Conservation (phyloP, 2,888 invertebrate genomes). For the Tethea ocularis region DNA sequence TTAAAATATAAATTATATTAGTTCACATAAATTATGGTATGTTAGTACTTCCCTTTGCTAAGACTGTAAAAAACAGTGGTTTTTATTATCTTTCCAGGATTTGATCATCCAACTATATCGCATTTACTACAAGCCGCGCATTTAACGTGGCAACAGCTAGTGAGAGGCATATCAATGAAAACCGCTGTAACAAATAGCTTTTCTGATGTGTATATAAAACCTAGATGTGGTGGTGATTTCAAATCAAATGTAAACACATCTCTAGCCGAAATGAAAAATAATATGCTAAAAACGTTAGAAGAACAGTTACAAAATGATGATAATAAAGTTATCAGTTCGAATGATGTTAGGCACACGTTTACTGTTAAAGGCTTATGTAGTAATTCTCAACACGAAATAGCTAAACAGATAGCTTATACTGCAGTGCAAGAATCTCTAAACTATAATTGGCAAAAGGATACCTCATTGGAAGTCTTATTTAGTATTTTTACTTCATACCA, state of each 20-base stretch:
- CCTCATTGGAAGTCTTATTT: conserved; percentile 37
- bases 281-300: conserved; percentile 64
- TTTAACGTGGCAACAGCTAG: conserved; percentile 85
- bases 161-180: conserved; percentile 82
- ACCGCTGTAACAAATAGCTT: conserved; percentile 84
- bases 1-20: no score
- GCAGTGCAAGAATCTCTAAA: conserved; percentile 48
- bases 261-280: conserved; percentile 76
- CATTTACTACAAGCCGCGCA: conserved; percentile 87
- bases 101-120: conserved; percentile 85
- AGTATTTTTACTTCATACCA: conserved; percentile 57
- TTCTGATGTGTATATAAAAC: conserved; percentile 86
- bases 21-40: no score
- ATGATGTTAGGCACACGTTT: conserved; percentile 55
- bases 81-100: conserved; percentile 62
- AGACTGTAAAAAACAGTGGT: neutral
- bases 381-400: conserved; percentile 76
- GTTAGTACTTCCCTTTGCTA: no score
- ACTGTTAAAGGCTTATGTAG: conserved; percentile 75
- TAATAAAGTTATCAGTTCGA: conserved; percentile 16
- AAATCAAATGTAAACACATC: conserved; percentile 62
- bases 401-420: conserved; percentile 81
- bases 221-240: conserved; percentile 74
- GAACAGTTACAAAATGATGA: conserved; percentile 40
- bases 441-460: conserved; percentile 14